These are phyloP conservation scores for Cavia porcellus DNA, from an alignment of 2,113 vertebrate species.

Conservation along the genomic window DNA sequence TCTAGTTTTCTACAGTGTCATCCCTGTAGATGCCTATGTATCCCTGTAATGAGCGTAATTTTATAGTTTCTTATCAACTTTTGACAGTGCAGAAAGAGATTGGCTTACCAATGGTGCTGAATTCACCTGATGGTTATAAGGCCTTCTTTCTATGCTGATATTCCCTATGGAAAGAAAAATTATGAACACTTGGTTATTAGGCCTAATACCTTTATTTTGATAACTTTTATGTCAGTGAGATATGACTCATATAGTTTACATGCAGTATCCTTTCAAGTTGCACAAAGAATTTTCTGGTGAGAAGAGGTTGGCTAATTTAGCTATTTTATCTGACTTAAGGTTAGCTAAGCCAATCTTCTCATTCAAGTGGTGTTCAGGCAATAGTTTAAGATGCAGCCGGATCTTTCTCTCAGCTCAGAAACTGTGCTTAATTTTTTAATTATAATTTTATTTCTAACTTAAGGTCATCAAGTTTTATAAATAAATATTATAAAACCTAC, in stretches of 20 bases:
- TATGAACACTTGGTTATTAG: slow-evolving; percentile 87
- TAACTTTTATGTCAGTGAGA: slow-evolving; percentile 84
- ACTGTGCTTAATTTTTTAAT: slow-evolving; percentile 82
- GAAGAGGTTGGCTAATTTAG: slow-evolving; percentile 86
- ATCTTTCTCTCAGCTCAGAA: slow-evolving; percentile 82
- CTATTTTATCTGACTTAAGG: slow-evolving; percentile 83
- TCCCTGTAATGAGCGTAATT: slow-evolving; percentile 78
- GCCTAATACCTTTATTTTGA: slow-evolving; percentile 86
- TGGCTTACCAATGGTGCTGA: slow-evolving; percentile 91
- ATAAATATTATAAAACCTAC: slow-evolving; percentile 85
- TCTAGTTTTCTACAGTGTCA: slow-evolving; percentile 52
- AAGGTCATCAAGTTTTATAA: slow-evolving; percentile 84
- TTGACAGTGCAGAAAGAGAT: slow-evolving; percentile 78
- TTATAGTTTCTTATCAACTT: slow-evolving; percentile 75
- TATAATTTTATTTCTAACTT: slow-evolving; percentile 84
- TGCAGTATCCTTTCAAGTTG: slow-evolving; percentile 80
- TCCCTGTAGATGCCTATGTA: not conserved
- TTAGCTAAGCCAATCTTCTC: slow-evolving; percentile 85
- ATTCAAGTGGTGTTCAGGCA: slow-evolving; percentile 84
- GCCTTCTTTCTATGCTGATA: slow-evolving; percentile 90
- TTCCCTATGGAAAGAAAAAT: slow-evolving; percentile 90
- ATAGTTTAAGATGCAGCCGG: slow-evolving; percentile 78
- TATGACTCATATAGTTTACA: slow-evolving; percentile 79
- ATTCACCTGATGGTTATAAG: slow-evolving; percentile 87
- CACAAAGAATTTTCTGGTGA: slow-evolving; percentile 83